Evolutionary conservation across 2,113 vertebrate species (phyloP), one percentile per base, ranked within the genome.

Genomic region (Mobula hypostoma): DNA sequence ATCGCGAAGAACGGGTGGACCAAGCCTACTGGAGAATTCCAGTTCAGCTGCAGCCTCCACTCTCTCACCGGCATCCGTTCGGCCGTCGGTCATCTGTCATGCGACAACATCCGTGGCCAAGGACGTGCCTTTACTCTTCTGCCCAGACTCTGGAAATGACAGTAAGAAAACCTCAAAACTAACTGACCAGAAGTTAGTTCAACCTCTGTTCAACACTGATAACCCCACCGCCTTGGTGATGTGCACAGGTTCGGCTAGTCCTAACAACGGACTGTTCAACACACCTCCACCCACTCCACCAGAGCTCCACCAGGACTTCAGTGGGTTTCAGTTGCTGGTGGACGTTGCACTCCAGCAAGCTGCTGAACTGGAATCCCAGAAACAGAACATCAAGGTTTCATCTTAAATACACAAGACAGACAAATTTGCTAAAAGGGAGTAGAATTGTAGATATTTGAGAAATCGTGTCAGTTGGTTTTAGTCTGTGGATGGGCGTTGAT

Each of bases 221-320:
- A 97, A 94, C 95, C 97, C 97, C 27, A 68, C 96, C 5, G 94
- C 97, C 1, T 94, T 96, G 94, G 95, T 97, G 91, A 95, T 96
- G 17, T 96, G 97, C 94, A 96, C 96, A 0, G 96, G 97, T 94
- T 95, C 95, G 0, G 96, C 96, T 70, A 98, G 97, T 95, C 97
- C 98, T 94, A 96, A 96, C 0, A 96, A 96, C 0, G 98, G 98
- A 95, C 97, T 98, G 88, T 98, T 98, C 95, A 98, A 98, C 96
- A 99, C 98, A 0, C 97, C 97, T 3, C 98, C 98, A 0, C 98
- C 98, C 0, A 98, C 98, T 0, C 98, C 98, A 0, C 98, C 98
- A 95, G 97, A 98, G 91, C 97, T 97, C 4, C 97, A 97, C 0
- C 98, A 98, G 0, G 98, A 99, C 96, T 99, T 99, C 96, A 98